phyloP scores from a whole-genome alignment of 1,140 invertebrate species.

The Leptopilina clavipes region DNA sequence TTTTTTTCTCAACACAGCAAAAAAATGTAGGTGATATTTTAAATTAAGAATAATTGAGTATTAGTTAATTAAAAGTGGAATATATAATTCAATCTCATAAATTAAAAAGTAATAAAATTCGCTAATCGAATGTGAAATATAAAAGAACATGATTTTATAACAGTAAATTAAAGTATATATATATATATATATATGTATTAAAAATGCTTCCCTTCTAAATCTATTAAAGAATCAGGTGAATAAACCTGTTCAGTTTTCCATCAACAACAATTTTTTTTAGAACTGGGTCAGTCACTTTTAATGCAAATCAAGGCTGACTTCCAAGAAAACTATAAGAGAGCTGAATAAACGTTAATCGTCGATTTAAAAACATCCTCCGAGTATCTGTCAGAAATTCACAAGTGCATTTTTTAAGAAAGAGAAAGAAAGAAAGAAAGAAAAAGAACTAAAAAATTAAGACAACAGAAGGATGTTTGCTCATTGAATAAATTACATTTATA shows the following conservation, averaged over 20 bases:
- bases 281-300: slow-evolving; percentile 21
- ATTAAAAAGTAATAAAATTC: no score
- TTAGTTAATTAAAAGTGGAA: no score
- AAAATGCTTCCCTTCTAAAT: slow-evolving; percentile 9
- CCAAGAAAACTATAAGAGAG: neutral
- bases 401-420: neutral
- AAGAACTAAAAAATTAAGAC: neutral
- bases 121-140: neutral
- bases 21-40: no score
- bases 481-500: neutral
- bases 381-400: slow-evolving; percentile 22
- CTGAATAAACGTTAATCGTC: neutral
- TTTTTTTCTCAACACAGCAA: no score
- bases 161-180: slow-evolving; percentile 15
- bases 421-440: neutral
- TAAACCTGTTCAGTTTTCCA: neutral
- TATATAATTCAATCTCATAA: no score
- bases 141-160: neutral
- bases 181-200: no score
- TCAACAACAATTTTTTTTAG: slow-evolving; percentile 7
- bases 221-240: slow-evolving; percentile 19
- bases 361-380: slow-evolving; percentile 14
- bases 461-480: slow-evolving; percentile 1
- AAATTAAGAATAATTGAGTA: no score
- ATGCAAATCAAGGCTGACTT: slow-evolving; percentile 10